Evolutionary conservation across 1,140 invertebrate genomes (phyloP).

Genomic region (Protaetia brevitarsis): DNA sequence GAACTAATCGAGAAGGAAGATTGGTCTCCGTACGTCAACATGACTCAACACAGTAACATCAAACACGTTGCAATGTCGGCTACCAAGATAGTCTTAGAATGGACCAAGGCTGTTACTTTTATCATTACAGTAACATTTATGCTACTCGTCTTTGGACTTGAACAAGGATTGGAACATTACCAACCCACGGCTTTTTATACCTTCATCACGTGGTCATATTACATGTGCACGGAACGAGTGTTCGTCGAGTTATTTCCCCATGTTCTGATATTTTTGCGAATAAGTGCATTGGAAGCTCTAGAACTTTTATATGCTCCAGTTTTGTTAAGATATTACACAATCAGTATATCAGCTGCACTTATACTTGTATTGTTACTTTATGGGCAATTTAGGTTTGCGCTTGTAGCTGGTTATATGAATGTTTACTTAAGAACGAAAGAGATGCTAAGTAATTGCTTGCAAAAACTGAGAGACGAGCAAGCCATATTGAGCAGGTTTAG

Average conservation of each 20-base stretch:
- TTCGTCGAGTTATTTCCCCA: constrained; percentile 63
- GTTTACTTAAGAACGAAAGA: constrained; percentile 65
- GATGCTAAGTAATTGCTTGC: constrained; percentile 55
- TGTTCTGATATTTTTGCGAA: constrained; percentile 55
- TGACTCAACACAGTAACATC: constrained; percentile 68
- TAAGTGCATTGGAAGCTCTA: constrained; percentile 63
- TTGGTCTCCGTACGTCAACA: constrained; percentile 70
- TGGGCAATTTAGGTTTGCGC: constrained; percentile 56
- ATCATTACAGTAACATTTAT: constrained; percentile 76
- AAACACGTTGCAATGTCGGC: constrained; percentile 78
- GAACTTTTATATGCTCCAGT: constrained; percentile 66
- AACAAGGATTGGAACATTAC: constrained; percentile 72
- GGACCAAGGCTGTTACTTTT: constrained; percentile 78
- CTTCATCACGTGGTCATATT: constrained; percentile 65
- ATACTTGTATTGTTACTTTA: constrained; percentile 54
- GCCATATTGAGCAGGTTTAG: constrained; percentile 61
- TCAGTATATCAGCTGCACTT: constrained; percentile 54
- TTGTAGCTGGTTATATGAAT: constrained; percentile 63
- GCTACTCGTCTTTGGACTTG: constrained; percentile 68
- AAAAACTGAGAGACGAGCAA: constrained; percentile 57
- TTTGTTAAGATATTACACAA: constrained; percentile 57
- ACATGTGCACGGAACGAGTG: constrained; percentile 69
- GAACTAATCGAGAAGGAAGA: constrained; percentile 71
- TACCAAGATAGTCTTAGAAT: constrained; percentile 76
- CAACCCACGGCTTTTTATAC: constrained; percentile 64